A percentile compares a stretch with the other conserved stretches of the same genome.
phyloP scores from a whole-genome alignment of 2,797 vertebrate species.

The Lepidocolaptes lacrymiger region DNA sequence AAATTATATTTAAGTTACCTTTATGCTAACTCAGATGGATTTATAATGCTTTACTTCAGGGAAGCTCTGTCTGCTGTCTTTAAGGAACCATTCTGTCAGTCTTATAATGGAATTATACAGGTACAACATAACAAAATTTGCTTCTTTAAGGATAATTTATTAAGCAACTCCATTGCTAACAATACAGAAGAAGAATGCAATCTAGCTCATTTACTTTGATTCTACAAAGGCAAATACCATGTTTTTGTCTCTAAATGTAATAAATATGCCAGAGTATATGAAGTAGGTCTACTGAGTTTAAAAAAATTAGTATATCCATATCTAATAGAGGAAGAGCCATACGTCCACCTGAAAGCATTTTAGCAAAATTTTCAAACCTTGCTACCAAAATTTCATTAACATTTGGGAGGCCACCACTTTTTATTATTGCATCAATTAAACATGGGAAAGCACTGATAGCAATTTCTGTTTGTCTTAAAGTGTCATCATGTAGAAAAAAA shows the following conservation, averaged over 20 bases:
- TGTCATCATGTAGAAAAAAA: neutral
- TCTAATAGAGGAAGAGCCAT: neutral
- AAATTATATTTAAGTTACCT: neutral
- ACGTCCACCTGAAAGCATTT: neutral
- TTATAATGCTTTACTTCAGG: neutral
- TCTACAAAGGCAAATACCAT: neutral
- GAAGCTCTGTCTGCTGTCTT: neutral
- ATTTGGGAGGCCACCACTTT: neutral
- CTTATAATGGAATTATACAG: neutral
- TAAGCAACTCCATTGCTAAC: neutral
- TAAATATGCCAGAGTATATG: neutral
- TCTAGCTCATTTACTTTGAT: neutral
- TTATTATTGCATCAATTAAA: neutral
- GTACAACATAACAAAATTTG: neutral
- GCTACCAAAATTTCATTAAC: neutral
- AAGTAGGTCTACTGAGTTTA: neutral
- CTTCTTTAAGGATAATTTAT: neutral
- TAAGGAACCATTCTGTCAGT: neutral
- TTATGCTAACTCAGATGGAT: neutral
- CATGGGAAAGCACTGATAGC: neutral
- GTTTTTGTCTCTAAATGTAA: neutral
- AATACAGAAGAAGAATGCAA: neutral
- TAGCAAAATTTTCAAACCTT: neutral
- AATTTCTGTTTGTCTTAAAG: neutral
- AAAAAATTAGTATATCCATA: neutral